Evolutionary conservation across 1,140 invertebrate species (phyloP).

Genomic region (Antheraea mylitta): DNA sequence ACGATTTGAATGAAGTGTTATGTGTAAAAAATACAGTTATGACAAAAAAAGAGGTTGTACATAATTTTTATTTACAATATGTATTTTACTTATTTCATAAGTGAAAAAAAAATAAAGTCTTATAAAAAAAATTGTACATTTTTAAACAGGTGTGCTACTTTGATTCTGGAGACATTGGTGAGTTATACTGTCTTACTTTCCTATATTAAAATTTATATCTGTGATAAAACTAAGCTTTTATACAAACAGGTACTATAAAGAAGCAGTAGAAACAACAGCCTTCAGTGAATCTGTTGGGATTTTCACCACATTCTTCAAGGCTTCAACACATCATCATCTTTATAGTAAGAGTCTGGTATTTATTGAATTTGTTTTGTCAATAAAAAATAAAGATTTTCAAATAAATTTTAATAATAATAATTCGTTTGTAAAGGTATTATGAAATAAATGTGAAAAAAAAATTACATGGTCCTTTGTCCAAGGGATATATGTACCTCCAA

Average conservation of each 20-base stretch:
- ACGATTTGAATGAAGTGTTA: slow-evolving; percentile 48
- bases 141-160: slow-evolving; percentile 40
- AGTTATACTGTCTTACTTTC: slow-evolving; percentile 57
- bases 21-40: slow-evolving; percentile 44
- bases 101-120: slow-evolving; percentile 57
- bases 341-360: slow-evolving; percentile 75
- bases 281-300: slow-evolving; percentile 15
- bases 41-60: slow-evolving; percentile 66
- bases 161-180: slow-evolving; percentile 39
- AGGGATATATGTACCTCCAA: slow-evolving; percentile 36
- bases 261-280: not conserved
- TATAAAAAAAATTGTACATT: slow-evolving; percentile 44
- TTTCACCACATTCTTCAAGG: slow-evolving; percentile 11
- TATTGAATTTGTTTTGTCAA: slow-evolving; percentile 70
- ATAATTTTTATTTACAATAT: slow-evolving; percentile 70
- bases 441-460: slow-evolving; percentile 45
- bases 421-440: slow-evolving; percentile 31
- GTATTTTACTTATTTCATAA: slow-evolving; percentile 61
- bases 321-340: slow-evolving; percentile 41
- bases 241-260: slow-evolving; percentile 57
- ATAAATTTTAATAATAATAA: slow-evolving; percentile 45
- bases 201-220: slow-evolving; percentile 25
- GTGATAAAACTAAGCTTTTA: slow-evolving; percentile 28
- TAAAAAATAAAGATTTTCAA: slow-evolving; percentile 60
- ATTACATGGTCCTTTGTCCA: slow-evolving; percentile 40